Conservation (phyloP, 1,140 invertebrate genomes). For the Drosophila nigrodunni region DNA sequence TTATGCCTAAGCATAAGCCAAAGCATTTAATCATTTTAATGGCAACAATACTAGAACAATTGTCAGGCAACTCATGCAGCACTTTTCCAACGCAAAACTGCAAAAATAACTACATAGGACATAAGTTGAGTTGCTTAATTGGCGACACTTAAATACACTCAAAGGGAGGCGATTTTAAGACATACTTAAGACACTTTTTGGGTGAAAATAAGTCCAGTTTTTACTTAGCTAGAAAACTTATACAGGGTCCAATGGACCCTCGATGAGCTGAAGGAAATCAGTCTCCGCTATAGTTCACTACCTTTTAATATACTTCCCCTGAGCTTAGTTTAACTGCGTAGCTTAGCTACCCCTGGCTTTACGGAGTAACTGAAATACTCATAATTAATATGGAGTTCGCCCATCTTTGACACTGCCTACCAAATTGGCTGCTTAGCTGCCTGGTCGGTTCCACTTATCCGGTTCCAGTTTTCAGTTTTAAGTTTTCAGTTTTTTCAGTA, state of each 20-base stretch:
- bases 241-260: no score
- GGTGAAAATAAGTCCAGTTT: no score
- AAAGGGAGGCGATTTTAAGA: neutral
- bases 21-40: constrained; percentile 84
- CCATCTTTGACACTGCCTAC: constrained; percentile 52
- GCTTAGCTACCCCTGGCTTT: neutral
- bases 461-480: constrained; percentile 32
- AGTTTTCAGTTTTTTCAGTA: no score
- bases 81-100: constrained; percentile 19
- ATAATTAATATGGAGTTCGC: constrained; percentile 54
- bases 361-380: constrained; percentile 20
- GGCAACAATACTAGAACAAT: constrained; percentile 55
- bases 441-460: constrained; percentile 28
- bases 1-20: constrained; percentile 84
- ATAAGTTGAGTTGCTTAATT: neutral
- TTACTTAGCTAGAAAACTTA: no score
- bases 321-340: no score
- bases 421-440: constrained; percentile 40
- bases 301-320: no score
- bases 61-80: constrained; percentile 25
- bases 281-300: no score
- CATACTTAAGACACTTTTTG: no score
- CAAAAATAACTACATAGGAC: constrained; percentile 7
- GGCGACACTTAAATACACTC: neutral
- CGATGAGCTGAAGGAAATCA: no score